Base-by-base conservation (phyloP, 92 coral and sea anemone genomes). In the Diadumene lineata region DNA sequence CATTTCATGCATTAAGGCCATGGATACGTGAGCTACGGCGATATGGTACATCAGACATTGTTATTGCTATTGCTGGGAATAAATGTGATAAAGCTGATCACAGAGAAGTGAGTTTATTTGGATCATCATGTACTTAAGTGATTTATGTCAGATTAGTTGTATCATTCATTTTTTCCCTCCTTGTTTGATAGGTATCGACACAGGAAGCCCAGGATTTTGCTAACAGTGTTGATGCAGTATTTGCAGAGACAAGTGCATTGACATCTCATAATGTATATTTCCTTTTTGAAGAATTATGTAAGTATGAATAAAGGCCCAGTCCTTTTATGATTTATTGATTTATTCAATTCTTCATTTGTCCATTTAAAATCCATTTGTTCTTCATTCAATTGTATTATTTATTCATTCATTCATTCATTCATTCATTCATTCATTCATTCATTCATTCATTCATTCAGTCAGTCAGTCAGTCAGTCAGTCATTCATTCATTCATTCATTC, bases 41-140 rank as follows among this genome's bases (percentile, higher is more conserved):
- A 69, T 96, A 89, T 76, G 99, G 97, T 23, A 97, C 99, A 51
- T 87, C 86, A 34, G 97, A 92, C 43, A 92, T 93, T 51, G 92
- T 92, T 32, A 79, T 96, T 51, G 99, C 96, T 29, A 92, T 96
- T 84, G 99, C 99, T 63, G 99, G 99, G 10, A 96, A 96, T 58
- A 96, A 96, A 77, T 96, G 99, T 79, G 99, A 96, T 68, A 89
- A 92, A 61, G 93, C 84, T 24, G 97, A 92, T 31, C 97, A 92
- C 60, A 67, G 99, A 74, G 99, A 96, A 91, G 99, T 96, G n/a
- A 76, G 83, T 4, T 38, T 6, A 38, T 38, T n/a, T n/a, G n/a
- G n/a, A n/a, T n/a, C n/a, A n/a, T n/a, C n/a, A n/a, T n/a, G n/a
- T n/a, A n/a, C n/a, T n/a, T n/a, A n/a, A n/a, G n/a, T n/a, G n/a